Evolutionary conservation across 2,888 invertebrate species (phyloP), one percentile per base, ranked within the genome.

Genomic region (Dicycla oo): DNA sequence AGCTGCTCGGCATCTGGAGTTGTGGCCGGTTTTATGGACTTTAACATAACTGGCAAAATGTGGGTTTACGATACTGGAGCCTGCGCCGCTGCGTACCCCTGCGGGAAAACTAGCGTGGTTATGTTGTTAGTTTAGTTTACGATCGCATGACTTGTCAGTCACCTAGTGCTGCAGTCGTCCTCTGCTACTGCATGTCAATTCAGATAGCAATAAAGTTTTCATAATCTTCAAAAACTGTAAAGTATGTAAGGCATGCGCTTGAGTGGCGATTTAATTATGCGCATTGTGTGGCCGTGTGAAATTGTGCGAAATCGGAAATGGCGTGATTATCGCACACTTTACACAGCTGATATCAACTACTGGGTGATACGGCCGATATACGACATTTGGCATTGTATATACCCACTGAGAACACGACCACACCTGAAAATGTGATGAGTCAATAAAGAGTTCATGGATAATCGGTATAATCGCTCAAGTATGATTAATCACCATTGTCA

Each of bases 261-360:
- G 76, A 73, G 34, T 70, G 75, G n/a, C 81, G 65, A 71, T 76
- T 81, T 81, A 83, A 83, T 82, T 82, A 73, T 51, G 73, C 60
- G 81, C 65, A 40, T 58, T 80, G 81, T 81, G 49, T 58, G 73
- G 56, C 69, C 78, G 79, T 80, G 80, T 67, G 79, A 67, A 78
- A 78, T 73, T 80, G 57, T 65, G 60, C 70, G 68, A 64, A 53
- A 64, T 80, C 43, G 40, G 45, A 58, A 43, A 63, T 72, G 26
- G 15, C 15, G 45, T n/a, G 60, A 67, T 67, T 61, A 60, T 30
- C 49, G 54, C 69, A 11, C 34, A 43, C 13, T 54, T 23, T n/a
- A 60, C 62, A 53, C 26, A 49, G 56, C 18, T 47, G 38, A 7
- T 11, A 47, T 67, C 67, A 23, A 49, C 43, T 66, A n/a, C n/a